Evolutionary conservation across 2,797 vertebrate genomes (phyloP).

Genomic region (Poecilia velifera): DNA sequence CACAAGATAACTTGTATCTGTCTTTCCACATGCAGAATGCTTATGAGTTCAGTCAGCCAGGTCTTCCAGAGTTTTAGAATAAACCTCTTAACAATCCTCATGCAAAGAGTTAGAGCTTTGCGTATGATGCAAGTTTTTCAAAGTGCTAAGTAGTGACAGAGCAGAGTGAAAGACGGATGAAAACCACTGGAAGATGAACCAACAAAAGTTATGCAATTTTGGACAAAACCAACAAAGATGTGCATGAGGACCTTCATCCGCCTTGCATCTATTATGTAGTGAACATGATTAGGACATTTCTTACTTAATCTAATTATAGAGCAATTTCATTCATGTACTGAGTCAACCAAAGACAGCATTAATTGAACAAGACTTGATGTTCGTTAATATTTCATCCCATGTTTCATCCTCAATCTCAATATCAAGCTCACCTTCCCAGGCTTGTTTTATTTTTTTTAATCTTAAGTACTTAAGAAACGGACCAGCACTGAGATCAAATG

Average conservation of each 20-base stretch:
- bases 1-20: not conserved
- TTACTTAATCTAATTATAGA: not conserved
- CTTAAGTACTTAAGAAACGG: not conserved
- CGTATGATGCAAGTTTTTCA: not conserved
- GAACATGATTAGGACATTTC: not conserved
- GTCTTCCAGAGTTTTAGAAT: not conserved
- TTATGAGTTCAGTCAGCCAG: not conserved
- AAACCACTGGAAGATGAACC: not conserved
- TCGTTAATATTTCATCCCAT: not conserved
- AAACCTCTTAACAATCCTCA: not conserved
- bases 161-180: not conserved
- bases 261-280: not conserved
- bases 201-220: not conserved
- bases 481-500: not conserved
- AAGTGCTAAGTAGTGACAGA: no score
- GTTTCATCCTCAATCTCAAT: not conserved
- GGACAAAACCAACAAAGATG: not conserved
- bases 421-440: not conserved
- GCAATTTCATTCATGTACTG: not conserved
- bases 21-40: not conserved
- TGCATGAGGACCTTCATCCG: not conserved
- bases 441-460: not conserved
- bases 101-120: not conserved
- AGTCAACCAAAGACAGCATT: not conserved
- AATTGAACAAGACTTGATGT: not conserved